Evolutionary conservation across 1,140 invertebrate species (phyloP), one percentile per base, ranked within the genome.

Genomic region (Musca vetustissima): DNA sequence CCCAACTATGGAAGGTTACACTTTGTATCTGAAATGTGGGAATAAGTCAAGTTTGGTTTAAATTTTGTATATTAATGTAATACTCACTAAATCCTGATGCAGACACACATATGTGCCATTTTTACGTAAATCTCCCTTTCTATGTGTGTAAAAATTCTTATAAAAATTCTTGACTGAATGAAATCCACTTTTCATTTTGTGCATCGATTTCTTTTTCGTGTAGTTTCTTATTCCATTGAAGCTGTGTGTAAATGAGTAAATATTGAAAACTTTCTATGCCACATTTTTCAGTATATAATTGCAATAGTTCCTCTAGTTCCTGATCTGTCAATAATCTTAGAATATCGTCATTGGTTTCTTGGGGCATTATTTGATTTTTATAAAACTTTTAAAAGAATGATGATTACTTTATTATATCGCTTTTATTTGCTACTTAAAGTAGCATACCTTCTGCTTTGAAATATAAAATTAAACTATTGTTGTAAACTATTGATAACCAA

Each of bases 41-140:
- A 7, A 43, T 8, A 15, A 55, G 8, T 13, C 3, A 8, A 53
- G 17, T 61, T 22, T 52, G 19, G 8, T 21, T 68, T 9, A 52
- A 66, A 25, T 50, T 50, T 22, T 49, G 17, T 15, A 14, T 4
- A 59, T 24, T 11, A 64, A 19, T 21, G 2, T 24, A 14, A 1
- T 28, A 57, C 61, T 69, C 47, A 70, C 69, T 24, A 80, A 47
- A 68, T 80, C 78, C 11, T 66, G 70, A 48, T 80, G 78, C 7
- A 80, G 70, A 14, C 75, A 77, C 0, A 80, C 72, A 50, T 80
- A 80, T 9, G 78, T 80, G 43, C 78, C 78, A 69, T 67, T 72
- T n/a, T 61, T 47, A 0, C 75, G 69, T 67, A 80, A 80, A 66
- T 78, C 75, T 0, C 74, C 71, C 0, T 47, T 25, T 0, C 73